phyloP scores from a whole-genome alignment of 2,888 invertebrate genomes.

The Tromatobia lineatoria region DNA sequence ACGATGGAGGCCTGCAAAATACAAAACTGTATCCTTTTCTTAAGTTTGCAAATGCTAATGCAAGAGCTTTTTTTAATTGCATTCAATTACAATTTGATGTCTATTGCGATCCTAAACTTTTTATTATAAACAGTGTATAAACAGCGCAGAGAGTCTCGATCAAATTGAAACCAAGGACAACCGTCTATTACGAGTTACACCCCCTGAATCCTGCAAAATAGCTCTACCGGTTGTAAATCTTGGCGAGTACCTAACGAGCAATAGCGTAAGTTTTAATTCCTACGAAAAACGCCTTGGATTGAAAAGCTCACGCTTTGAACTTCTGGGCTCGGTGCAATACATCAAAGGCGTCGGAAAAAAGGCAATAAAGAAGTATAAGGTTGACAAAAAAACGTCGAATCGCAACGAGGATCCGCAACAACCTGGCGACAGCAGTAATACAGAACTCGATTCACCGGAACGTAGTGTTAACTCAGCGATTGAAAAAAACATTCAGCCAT shows the following conservation, averaged over 20 bases:
- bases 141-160: slow-evolving; percentile 56
- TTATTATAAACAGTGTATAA: slow-evolving; percentile 42
- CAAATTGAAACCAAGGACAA: slow-evolving; percentile 76
- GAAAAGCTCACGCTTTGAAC: slow-evolving; percentile 86
- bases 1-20: slow-evolving; percentile 90
- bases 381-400: slow-evolving; percentile 81
- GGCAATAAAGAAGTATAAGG: slow-evolving; percentile 82
- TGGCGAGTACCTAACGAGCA: slow-evolving; percentile 92
- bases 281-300: slow-evolving; percentile 91
- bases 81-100: background rate
- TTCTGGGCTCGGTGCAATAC: slow-evolving; percentile 84
- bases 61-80: too few relatives aligned
- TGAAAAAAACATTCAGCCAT: slow-evolving; percentile 79
- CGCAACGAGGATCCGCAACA: slow-evolving; percentile 73
- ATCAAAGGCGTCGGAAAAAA: slow-evolving; percentile 83
- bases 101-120: slow-evolving; percentile 41
- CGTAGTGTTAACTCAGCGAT: slow-evolving; percentile 84
- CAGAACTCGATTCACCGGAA: slow-evolving; percentile 83
- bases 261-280: slow-evolving; percentile 92
- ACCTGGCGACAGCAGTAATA: slow-evolving; percentile 88
- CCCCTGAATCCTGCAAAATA: slow-evolving; percentile 88
- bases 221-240: slow-evolving; percentile 91
- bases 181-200: slow-evolving; percentile 84
- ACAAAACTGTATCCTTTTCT: slow-evolving; percentile 88
- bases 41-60: slow-evolving; percentile 8